These are phyloP conservation scores for Orthosia gracilis DNA, from an alignment of 2,888 invertebrate genomes.

Conservation along the genomic window DNA sequence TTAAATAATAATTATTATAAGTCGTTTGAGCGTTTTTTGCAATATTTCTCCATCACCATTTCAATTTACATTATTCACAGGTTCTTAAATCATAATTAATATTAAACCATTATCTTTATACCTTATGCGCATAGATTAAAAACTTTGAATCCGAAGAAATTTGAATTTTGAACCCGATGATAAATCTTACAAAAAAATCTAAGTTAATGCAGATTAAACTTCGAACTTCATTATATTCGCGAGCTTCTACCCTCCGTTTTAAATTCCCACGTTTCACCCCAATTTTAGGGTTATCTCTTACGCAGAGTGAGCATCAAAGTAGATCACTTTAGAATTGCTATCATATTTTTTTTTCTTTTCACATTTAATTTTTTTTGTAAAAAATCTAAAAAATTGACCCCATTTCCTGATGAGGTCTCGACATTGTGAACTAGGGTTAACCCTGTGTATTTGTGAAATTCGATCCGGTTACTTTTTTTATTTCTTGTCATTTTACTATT, in stretches of 20 bases:
- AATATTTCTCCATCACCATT: neutral
- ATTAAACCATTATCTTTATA: conserved; percentile 35
- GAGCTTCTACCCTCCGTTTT: conserved; percentile 75
- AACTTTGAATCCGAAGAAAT: conserved; percentile 47
- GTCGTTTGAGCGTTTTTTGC: neutral
- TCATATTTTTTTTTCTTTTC: conserved; percentile 75
- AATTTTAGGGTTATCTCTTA: conserved; percentile 88
- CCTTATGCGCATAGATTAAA: conserved; percentile 62
- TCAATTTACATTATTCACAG: conserved; percentile 3
- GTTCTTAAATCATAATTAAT: conserved; percentile 15
- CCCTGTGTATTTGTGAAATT: conserved; percentile 87
- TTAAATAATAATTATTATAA: neutral
- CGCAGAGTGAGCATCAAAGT: conserved; percentile 78
- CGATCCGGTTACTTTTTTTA: conserved; percentile 80
- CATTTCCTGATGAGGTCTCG: conserved; percentile 88
- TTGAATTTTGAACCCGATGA: conserved; percentile 53
- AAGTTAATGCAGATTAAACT: conserved; percentile 81
- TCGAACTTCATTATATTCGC: conserved; percentile 75
- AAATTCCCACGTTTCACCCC: conserved; percentile 84
- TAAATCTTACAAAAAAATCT: conserved; percentile 59
- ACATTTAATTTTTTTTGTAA: conserved; percentile 61
- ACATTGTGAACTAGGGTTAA: conserved; percentile 87
- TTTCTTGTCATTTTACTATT: conserved; percentile 63
- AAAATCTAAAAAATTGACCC: conserved; percentile 83
- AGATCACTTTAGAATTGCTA: conserved; percentile 86